Conservation (phyloP, 2,888 invertebrate species). For the Tetragonisca angustula region DNA sequence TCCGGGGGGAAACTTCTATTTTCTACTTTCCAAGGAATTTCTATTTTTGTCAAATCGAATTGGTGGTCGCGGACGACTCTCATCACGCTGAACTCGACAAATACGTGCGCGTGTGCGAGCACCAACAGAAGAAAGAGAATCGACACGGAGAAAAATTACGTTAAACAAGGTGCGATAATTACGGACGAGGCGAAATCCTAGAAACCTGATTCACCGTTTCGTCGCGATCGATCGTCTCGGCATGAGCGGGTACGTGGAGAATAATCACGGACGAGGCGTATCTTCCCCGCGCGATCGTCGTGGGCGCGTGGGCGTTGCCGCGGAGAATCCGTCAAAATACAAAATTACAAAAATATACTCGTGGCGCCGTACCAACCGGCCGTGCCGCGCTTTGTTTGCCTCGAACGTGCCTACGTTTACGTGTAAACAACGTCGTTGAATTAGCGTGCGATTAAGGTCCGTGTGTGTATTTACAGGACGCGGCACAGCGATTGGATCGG, state of each 20-base stretch:
- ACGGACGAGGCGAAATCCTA: not conserved
- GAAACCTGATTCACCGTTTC: slow-evolving; percentile 17
- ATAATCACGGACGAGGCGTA: not conserved
- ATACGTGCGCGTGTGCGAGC: not conserved
- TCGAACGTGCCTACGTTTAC: slow-evolving; percentile 71
- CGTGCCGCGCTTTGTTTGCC: slow-evolving; percentile 57
- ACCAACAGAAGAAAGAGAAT: not conserved
- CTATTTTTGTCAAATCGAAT: not conserved
- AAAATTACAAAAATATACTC: slow-evolving; percentile 82
- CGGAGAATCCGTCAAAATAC: slow-evolving; percentile 75
- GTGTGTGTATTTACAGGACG: slow-evolving; percentile 77
- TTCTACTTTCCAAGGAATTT: not conserved
- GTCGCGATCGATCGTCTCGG: slow-evolving; percentile 11
- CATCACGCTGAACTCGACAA: no score
- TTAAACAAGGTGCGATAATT: not conserved
- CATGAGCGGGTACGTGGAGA: not conserved
- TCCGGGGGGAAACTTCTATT: no score
- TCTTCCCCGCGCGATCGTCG: slow-evolving; percentile 50
- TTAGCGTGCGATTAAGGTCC: slow-evolving; percentile 65
- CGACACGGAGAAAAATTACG: not conserved
- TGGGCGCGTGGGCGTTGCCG: slow-evolving; percentile 38
- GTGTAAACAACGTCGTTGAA: slow-evolving; percentile 70
- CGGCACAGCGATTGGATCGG: slow-evolving; percentile 67
- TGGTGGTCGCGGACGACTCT: not conserved
- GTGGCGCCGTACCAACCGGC: slow-evolving; percentile 69